Percentiles rank a stretch among this genome's conserved stretches.
phyloP scores from a whole-genome alignment of 2,797 vertebrate genomes.

The Smutsia temminckii region DNA sequence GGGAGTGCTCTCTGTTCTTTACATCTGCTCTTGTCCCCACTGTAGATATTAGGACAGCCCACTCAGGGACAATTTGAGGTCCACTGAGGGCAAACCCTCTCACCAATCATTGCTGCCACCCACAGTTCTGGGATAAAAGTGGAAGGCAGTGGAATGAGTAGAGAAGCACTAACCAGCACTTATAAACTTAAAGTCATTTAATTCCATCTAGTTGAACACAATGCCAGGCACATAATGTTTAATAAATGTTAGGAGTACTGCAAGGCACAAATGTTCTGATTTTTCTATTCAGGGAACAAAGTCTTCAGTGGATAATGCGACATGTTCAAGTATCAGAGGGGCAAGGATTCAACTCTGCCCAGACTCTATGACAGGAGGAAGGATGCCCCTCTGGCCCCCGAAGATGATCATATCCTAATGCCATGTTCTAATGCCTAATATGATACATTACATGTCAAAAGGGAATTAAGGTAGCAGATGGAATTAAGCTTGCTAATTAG shows the following conservation, averaged over 20 bases:
- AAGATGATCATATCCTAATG: not conserved
- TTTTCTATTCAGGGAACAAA: not conserved
- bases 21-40: not conserved
- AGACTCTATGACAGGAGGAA: not conserved
- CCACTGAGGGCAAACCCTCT: not conserved
- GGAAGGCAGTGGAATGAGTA: not conserved
- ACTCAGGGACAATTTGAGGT: not conserved
- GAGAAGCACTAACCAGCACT: not conserved
- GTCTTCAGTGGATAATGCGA: not conserved
- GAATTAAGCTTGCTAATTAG: not conserved
- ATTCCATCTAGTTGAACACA: not conserved
- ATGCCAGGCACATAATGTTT: not conserved
- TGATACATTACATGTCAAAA: not conserved
- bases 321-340: not conserved
- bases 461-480: not conserved
- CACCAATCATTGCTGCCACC: not conserved
- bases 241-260: not conserved
- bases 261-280: not conserved
- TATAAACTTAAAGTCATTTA: not conserved
- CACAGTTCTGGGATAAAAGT: not conserved
- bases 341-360: not conserved
- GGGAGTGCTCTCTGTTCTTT: not conserved
- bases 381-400: accelerated
- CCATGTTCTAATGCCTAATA: not conserved
- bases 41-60: not conserved